Percentiles rank a stretch among this genome's conserved stretches.
Conservation (phyloP, 2,888 invertebrate genomes). For the Acanthosepion esculentum region DNA sequence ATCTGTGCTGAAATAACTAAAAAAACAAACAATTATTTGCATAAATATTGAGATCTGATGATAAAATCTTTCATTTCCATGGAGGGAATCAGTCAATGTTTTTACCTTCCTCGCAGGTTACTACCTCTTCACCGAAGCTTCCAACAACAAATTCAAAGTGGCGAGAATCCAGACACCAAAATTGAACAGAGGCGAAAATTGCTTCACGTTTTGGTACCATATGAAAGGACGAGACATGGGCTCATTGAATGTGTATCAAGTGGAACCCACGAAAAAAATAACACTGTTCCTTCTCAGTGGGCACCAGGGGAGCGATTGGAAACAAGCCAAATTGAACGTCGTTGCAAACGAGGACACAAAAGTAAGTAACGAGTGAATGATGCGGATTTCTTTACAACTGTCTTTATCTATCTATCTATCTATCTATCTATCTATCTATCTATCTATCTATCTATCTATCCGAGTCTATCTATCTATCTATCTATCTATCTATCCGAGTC, state of each 20-base stretch:
- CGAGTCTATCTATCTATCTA: background rate
- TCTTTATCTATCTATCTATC: background rate
- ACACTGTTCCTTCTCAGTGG: background rate
- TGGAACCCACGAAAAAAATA: background rate
- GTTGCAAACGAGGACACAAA: background rate
- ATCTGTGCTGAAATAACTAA: too few relatives aligned
- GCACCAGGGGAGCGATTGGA: background rate
- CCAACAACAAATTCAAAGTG: background rate
- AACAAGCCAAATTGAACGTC: background rate
- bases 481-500: background rate
- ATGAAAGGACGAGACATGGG: background rate
- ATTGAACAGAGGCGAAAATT: background rate
- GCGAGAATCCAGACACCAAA: background rate
- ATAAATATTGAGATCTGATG: too few relatives aligned
- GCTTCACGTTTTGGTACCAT: background rate
- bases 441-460: background rate
- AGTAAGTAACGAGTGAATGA: background rate
- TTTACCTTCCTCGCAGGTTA: background rate
- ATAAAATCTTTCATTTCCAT: too few relatives aligned
- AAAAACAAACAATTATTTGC: too few relatives aligned
- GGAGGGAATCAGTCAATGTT: background rate
- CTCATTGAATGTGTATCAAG: background rate
- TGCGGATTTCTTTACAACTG: too few relatives aligned
- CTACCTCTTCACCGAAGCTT: background rate
- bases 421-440: background rate